phyloP scores from a whole-genome alignment of 1,140 invertebrate genomes.

The Drosophila eugracilis region DNA sequence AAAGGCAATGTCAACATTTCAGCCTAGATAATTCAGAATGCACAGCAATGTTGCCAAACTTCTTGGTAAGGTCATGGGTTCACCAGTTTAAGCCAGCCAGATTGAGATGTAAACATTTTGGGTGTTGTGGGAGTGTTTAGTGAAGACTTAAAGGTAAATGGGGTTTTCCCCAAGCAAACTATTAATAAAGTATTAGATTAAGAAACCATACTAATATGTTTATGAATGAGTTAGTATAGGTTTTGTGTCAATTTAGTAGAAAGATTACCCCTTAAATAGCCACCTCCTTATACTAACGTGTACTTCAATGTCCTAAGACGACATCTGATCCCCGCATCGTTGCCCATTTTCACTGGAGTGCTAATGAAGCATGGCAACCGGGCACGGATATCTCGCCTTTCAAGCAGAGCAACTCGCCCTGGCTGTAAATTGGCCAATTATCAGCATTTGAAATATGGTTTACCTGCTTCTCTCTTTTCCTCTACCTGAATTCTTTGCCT shows the following conservation, averaged over 20 bases:
- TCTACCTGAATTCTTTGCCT: slow-evolving; percentile 52
- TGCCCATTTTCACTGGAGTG: slow-evolving; percentile 32
- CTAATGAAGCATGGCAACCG: slow-evolving; percentile 48
- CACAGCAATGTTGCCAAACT: slow-evolving; percentile 41
- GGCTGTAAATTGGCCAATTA: slow-evolving; percentile 79
- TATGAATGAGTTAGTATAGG: too few species aligned
- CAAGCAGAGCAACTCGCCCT: slow-evolving; percentile 30
- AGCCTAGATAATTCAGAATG: slow-evolving; percentile 22
- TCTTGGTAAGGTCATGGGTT: slow-evolving; percentile 10
- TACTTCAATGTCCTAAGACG: background rate
- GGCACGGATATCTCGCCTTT: slow-evolving; percentile 32
- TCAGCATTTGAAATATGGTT: slow-evolving; percentile 78
- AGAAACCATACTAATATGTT: too few species aligned
- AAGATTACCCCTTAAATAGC: too few species aligned
- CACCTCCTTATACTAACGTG: too few species aligned
- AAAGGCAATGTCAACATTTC: slow-evolving; percentile 68
- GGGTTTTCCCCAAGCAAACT: too few species aligned
- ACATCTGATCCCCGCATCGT: slow-evolving; percentile 11
- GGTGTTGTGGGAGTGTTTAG: background rate
- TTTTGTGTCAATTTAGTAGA: too few species aligned
- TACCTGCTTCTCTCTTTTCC: slow-evolving; percentile 53
- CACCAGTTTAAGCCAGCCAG: background rate
- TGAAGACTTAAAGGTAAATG: too few species aligned
- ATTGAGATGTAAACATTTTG: slow-evolving; percentile 7
- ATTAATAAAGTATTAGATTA: too few species aligned